Base-by-base conservation (phyloP, 2,113 vertebrate genomes). In the Leptobrachium ailaonicum region DNA sequence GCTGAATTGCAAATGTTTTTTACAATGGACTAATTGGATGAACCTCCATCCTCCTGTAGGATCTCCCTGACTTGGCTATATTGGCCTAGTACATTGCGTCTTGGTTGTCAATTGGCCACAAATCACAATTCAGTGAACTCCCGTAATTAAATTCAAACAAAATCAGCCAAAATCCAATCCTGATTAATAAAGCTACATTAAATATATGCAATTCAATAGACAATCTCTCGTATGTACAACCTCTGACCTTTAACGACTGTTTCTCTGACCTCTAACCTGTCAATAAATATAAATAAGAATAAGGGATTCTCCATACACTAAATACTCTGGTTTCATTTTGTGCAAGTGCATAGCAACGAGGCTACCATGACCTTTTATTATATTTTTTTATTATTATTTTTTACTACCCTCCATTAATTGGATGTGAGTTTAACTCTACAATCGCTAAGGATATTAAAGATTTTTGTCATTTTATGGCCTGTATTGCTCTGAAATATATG, bases 151-250 rank as follows among this genome's bases (percentile, higher is more conserved):
- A 50, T 50, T 50, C 64, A 68, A 41, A 40, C 32, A 9, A 40
- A 32, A 11, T 1, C 32, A 53, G 77, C 71, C 42, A 62, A 53
- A 73, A 73, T 66, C 50, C 6, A 54, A 53, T 42, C 60, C 77
- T 73, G 62, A 71, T 63, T 63, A 70, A 54, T 12, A 73, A 73
- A 73, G 13, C 47, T 50, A 41, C 71, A 79, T 79, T 73, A 56
- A 72, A 73, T 79, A 45, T 43, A 79, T 73, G 45, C 60, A 12
- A 79, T 66, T 71, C 77, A 73, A 79, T 79, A 79, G 54, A n/a
- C 42, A 79, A 66, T 72, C 70, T n/a, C 62, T 58, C 7, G 71
- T 73, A 66, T 79, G 44, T 66, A 6, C 32, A 79, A 73, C 77
- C 77, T 79, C 77, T 79, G 77, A 66, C 77, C 77, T 66, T 66